Percentiles rank a stretch among this genome's conserved stretches.
Conservation (phyloP, 2,113 vertebrate genomes). For the Eublepharis macularius region DNA sequence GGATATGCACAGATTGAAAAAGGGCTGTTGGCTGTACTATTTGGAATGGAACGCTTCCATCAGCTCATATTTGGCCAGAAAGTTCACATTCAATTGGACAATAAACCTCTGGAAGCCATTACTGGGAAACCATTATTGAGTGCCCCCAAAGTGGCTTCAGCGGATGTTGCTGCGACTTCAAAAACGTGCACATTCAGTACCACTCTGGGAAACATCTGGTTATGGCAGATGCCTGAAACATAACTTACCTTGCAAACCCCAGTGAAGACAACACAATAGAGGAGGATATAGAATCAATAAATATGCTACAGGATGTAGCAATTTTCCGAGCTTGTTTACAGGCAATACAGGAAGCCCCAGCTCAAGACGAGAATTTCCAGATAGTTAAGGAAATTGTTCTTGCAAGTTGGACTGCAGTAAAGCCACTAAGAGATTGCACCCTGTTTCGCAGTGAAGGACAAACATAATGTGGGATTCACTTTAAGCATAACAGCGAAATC, state of each 20-base stretch:
- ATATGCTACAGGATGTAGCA: no score
- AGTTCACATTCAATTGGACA: not conserved
- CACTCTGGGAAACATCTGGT: not conserved
- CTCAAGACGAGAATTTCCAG: no score
- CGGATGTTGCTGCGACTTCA: not conserved
- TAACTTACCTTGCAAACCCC: no score
- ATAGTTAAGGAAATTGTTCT: no score
- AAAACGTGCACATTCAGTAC: not conserved
- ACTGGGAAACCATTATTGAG: not conserved
- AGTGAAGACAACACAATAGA: no score
- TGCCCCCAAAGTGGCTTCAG: not conserved
- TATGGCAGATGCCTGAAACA: not conserved
- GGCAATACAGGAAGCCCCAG: no score
- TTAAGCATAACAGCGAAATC: not conserved
- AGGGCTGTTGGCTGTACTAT: not conserved
- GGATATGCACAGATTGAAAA: not conserved
- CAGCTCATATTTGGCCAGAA: not conserved
- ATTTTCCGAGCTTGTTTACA: no score
- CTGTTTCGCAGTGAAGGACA: not conserved
- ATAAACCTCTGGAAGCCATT: not conserved
- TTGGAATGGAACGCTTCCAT: not conserved
- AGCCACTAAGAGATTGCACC: no score
- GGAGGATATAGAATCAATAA: no score
- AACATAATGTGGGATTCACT: not conserved
- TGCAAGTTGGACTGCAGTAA: no score